Base-by-base conservation (phyloP, 2,113 vertebrate species). In the Catharus minimus region DNA sequence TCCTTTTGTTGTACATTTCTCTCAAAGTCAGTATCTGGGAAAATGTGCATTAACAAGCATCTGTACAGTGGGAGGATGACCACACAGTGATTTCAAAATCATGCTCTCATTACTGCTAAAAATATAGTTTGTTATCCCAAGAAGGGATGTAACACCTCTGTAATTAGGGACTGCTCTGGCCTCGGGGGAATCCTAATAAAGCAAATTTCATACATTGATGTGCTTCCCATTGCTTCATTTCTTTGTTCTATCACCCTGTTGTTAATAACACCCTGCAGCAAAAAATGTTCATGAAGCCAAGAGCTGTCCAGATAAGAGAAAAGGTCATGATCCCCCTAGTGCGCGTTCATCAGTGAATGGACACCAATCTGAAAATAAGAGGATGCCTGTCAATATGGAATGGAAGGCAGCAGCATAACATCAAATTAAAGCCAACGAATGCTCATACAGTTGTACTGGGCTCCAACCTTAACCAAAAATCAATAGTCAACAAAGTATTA, bases 261-360 rank as follows among this genome's bases (percentile, higher is more conserved):
- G 96, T 97, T 97, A 98, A 98, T 97, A 98, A 97, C 96, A 97
- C 97, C 97, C 98, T 96, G 95, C 93, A 97, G 98, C 97, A 97
- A 97, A 97, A 97, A 97, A 97, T 97, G 97, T 98, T 97, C 96
- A 97, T 97, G 97, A 96, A 96, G 97, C 97, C 92, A 95, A 96
- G 97, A 97, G 97, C 97, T 97, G 96, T 97, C 97, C 97, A 96
- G 98, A 97, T 97, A 97, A 97, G 97, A 98, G 97, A 97, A 97
- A 97, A 97, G 97, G 97, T 97, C 97, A 96, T 82, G 96, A 97
- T 96, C 97, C 89, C 95, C 90, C 94, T 95, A 95, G 96, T 95
- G 94, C 92, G 55, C 69, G 96, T 97, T 97, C 96, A 97, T 97
- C 97, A 97, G 97, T 95, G 91, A 96, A 97, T 92, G 94, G 95